These are phyloP conservation scores for Macrophya alboannulata DNA, from an alignment of 2,888 invertebrate genomes.

Conservation along the genomic window DNA sequence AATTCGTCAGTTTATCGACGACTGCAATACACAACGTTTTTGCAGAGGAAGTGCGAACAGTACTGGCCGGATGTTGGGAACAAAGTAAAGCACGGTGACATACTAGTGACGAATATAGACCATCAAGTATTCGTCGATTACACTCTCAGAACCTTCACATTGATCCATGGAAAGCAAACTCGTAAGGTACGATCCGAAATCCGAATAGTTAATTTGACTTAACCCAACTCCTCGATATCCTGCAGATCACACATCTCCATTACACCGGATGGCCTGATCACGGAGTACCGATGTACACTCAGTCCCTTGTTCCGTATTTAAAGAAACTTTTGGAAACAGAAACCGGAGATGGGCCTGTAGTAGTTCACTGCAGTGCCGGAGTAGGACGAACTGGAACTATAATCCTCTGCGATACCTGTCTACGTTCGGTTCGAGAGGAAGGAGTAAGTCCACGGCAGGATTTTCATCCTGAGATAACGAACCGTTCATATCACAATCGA, in stretches of 20 bases:
- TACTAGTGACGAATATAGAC: constrained; percentile 73
- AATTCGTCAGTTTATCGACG: not conserved
- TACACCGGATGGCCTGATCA: constrained; percentile 82
- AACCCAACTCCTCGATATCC: too few relatives aligned
- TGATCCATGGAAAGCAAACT: constrained; percentile 67
- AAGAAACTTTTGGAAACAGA: constrained; percentile 77
- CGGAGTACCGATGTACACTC: constrained; percentile 79
- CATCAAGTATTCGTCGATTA: constrained; percentile 77
- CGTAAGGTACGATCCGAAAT: constrained; percentile 70
- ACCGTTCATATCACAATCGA: too few relatives aligned
- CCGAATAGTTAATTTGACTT: not conserved
- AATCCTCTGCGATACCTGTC: constrained; percentile 82
- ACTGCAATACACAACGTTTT: constrained; percentile 20
- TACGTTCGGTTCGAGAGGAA: constrained; percentile 80
- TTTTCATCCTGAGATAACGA: too few relatives aligned
- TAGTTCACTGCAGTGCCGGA: constrained; percentile 85
- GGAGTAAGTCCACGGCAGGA: constrained; percentile 63
- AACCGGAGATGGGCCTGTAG: constrained; percentile 77
- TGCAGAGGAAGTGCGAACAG: constrained; percentile 80
- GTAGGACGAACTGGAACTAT: constrained; percentile 85
- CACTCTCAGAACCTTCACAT: constrained; percentile 74
- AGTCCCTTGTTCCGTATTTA: constrained; percentile 77
- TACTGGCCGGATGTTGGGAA: constrained; percentile 81
- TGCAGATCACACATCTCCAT: constrained; percentile 80
- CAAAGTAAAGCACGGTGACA: constrained; percentile 73